Percentiles rank a stretch among this genome's conserved stretches.
These are phyloP conservation scores for Ctenoplectra terminalis DNA, from an alignment of 1,140 invertebrate genomes.

Conservation along the genomic window DNA sequence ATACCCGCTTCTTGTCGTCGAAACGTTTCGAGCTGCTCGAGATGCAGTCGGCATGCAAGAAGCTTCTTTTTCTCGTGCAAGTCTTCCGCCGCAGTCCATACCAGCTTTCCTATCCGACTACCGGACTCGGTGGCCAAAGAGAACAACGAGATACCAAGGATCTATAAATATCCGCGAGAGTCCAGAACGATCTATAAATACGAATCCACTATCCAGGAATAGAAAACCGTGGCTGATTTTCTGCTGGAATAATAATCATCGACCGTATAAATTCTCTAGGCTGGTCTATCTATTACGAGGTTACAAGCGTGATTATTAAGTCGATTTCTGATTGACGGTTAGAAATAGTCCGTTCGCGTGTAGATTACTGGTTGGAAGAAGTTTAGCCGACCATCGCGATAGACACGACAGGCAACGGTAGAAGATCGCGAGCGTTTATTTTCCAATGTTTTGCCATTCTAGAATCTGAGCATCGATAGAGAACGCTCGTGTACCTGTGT, in stretches of 20 bases:
- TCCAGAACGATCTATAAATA: slow-evolving; percentile 66
- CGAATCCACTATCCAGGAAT: slow-evolving; percentile 56
- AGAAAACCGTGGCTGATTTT: slow-evolving; percentile 59
- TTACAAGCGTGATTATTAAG: slow-evolving; percentile 29
- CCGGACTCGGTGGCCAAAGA: slow-evolving; percentile 41
- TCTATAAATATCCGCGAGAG: slow-evolving; percentile 66
- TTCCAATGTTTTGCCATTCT: neutral
- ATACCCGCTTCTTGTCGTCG: slow-evolving; percentile 11
- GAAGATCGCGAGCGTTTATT: neutral
- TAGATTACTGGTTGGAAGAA: neutral
- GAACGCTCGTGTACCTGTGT: neutral
- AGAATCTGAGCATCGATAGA: neutral
- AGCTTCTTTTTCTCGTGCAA: slow-evolving; percentile 52
- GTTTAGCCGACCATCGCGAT: neutral
- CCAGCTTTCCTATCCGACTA: slow-evolving; percentile 66
- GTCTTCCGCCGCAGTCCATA: slow-evolving; percentile 43
- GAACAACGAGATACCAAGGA: slow-evolving; percentile 14
- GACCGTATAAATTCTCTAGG: slow-evolving; percentile 27
- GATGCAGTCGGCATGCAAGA: slow-evolving; percentile 20
- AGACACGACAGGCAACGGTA: neutral
- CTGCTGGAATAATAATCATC: slow-evolving; percentile 32
- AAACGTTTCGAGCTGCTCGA: slow-evolving; percentile 31
- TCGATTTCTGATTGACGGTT: slow-evolving; percentile 31
- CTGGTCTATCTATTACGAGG: slow-evolving; percentile 52
- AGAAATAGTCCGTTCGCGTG: neutral